These are phyloP conservation scores for Ailurus styani DNA, from an alignment of 2,113 vertebrate species.

Conservation along the genomic window DNA sequence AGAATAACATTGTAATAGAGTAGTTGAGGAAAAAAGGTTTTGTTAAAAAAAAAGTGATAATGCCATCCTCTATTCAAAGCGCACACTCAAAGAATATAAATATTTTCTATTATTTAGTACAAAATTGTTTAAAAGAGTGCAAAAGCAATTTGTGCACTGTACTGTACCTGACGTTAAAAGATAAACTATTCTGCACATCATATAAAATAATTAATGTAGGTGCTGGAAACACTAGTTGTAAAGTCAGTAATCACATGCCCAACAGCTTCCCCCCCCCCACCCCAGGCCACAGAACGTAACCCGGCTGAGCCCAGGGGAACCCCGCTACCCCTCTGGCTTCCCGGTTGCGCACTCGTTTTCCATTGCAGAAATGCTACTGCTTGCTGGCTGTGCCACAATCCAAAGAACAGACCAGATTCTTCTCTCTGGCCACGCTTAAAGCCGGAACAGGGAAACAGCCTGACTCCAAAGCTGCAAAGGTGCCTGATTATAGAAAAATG, in stretches of 20 bases:
- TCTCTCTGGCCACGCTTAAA: conserved; percentile 54
- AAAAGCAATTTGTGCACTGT: conserved; percentile 80
- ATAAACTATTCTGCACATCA: conserved; percentile 76
- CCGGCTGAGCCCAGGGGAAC: conserved; percentile 42
- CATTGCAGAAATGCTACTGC: conserved; percentile 61
- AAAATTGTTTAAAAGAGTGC: conserved; percentile 79
- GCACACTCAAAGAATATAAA: conserved; percentile 80
- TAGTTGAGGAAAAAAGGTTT: conserved; percentile 66
- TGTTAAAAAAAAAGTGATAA: conserved; percentile 75
- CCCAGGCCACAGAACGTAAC: conserved; percentile 68
- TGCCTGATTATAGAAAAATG: conserved; percentile 82
- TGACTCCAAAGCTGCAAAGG: conserved; percentile 78
- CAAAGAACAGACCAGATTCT: neutral
- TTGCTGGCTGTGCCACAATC: conserved; percentile 38
- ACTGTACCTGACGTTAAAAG: conserved; percentile 74
- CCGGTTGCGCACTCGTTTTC: conserved; percentile 53
- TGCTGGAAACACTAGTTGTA: conserved; percentile 71
- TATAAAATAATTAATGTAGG: conserved; percentile 74
- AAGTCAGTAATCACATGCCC: conserved; percentile 76
- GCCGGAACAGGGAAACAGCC: conserved; percentile 64
- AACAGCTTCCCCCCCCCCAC: conserved; percentile 72
- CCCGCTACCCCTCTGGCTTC: conserved; percentile 49
- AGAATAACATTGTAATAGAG: conserved; percentile 70
- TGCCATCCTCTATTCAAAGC: conserved; percentile 77
- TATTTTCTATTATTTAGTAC: conserved; percentile 78